A percentile compares a stretch with the other conserved stretches of the same genome.
Conservation (phyloP, 2,113 vertebrate species). For the Sterna hirundo region DNA sequence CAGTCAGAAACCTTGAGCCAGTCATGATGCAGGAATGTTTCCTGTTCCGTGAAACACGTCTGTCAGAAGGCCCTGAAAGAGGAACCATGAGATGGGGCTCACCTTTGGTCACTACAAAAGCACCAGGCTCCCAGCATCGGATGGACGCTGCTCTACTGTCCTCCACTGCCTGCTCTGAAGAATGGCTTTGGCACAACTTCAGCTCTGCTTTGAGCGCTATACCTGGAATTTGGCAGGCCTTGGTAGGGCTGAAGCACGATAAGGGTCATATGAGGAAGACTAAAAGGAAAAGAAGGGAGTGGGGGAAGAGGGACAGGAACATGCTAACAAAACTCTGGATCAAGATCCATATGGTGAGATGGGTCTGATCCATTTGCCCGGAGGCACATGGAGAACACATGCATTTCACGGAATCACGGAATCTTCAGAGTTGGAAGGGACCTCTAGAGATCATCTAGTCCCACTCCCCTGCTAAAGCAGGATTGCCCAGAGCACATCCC, state of each 20-base stretch:
- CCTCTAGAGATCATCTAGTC: too few relatives aligned
- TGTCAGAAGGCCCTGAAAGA: not conserved
- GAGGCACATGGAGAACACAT: not conserved
- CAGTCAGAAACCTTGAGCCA: not conserved
- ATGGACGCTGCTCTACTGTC: not conserved
- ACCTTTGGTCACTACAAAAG: not conserved
- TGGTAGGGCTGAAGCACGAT: not conserved
- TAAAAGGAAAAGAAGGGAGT: not conserved
- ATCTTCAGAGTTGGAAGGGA: too few relatives aligned
- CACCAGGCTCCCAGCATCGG: not conserved
- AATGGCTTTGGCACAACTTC: not conserved
- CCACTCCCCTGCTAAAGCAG: too few relatives aligned
- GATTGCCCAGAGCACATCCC: too few relatives aligned
- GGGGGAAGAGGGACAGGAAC: not conserved
- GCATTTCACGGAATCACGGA: too few relatives aligned
- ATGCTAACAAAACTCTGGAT: not conserved
- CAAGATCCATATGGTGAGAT: not conserved
- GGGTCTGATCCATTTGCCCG: not conserved
- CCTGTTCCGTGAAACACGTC: not conserved
- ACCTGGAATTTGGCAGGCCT: not conserved
- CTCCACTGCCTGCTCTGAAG: not conserved
- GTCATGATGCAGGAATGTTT: not conserved
- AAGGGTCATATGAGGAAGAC: not conserved
- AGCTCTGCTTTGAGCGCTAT: not conserved
- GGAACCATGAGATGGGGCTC: not conserved